phyloP scores from a whole-genome alignment of 2,113 vertebrate genomes.

The Toxotes jaculatrix region DNA sequence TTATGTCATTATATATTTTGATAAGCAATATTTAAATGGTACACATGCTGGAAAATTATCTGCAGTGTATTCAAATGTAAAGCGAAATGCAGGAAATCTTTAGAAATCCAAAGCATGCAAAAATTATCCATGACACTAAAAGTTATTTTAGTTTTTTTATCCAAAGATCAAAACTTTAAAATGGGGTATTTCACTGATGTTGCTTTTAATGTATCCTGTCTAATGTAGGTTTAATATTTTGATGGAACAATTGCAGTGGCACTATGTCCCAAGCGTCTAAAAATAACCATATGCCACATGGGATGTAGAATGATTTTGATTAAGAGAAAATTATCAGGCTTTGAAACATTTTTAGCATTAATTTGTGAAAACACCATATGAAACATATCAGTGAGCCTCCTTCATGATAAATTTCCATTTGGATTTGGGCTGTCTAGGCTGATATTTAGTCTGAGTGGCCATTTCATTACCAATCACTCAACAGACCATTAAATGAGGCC shows the following conservation, averaged over 20 bases:
- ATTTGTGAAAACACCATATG: background rate
- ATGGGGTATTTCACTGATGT: background rate
- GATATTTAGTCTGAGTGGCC: background rate
- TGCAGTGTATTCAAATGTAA: background rate
- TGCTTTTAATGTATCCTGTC: background rate
- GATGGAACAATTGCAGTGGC: background rate
- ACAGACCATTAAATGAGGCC: background rate
- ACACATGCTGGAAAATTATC: background rate
- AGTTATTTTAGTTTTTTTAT: background rate
- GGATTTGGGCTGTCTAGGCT: constrained; percentile 21
- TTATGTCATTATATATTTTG: background rate
- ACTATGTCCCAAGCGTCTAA: constrained; percentile 2
- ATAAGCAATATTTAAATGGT: background rate
- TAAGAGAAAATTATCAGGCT: background rate
- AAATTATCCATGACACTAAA: background rate
- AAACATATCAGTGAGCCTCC: background rate
- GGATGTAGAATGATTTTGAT: constrained; percentile 17
- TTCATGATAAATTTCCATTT: background rate
- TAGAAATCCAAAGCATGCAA: background rate
- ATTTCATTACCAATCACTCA: background rate
- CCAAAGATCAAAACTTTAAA: background rate
- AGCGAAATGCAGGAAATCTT: background rate
- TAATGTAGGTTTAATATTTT: constrained; percentile 10
- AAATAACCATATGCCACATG: constrained; percentile 29
- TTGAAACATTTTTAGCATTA: constrained; percentile 4